Base-by-base conservation (phyloP, 2,113 vertebrate species). In the Catharus fuscescens region DNA sequence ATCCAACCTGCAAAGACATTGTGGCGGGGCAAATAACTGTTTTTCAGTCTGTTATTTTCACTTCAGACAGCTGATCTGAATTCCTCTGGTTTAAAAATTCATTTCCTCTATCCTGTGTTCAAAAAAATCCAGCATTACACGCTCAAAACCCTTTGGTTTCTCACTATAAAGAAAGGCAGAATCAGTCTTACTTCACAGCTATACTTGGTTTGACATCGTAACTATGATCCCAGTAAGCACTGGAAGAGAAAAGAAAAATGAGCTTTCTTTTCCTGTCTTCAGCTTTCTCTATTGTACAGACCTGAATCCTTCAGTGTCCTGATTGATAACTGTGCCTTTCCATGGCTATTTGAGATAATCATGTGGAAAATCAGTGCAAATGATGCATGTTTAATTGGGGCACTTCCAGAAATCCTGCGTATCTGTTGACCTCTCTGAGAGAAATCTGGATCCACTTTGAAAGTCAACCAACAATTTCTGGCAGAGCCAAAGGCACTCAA, bases 341-440 rank as follows among this genome's bases (percentile, higher is more conserved):
- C 61, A 60, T 81, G 90, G 71, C 18, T 97, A 84, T 96, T 96
- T 95, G 86, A 94, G 60, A 97, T 95, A 97, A 96, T 96, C 84
- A 78, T 86, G 70, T 97, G 91, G 95, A 97, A 97, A 97, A 96
- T 96, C 91, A 96, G 86, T 95, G 80, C 53, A 96, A 93, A 94
- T 86, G 78, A 96, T 77, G 74, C 88, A 93, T 96, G 87, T 93
- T 96, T 97, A 96, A 95, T 90, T 57, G 47, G 62, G 66, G 42
- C 45, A 85, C 54, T 93, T 88, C 54, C 53, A 97, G 84, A 97
- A 96, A 91, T 90, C 71, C 48, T 90, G 65, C 53, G 26, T 96
- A 86, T 96, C 87, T 96, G 65, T 95, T 65, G 29, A 73, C 47
- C 69, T 77, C 29, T 92, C 88, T 91, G 71, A 54, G 86, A 86